Percentiles rank a stretch among this genome's conserved stretches.
Conservation (phyloP, 2,888 invertebrate genomes). For the Heliconius charithonia region DNA sequence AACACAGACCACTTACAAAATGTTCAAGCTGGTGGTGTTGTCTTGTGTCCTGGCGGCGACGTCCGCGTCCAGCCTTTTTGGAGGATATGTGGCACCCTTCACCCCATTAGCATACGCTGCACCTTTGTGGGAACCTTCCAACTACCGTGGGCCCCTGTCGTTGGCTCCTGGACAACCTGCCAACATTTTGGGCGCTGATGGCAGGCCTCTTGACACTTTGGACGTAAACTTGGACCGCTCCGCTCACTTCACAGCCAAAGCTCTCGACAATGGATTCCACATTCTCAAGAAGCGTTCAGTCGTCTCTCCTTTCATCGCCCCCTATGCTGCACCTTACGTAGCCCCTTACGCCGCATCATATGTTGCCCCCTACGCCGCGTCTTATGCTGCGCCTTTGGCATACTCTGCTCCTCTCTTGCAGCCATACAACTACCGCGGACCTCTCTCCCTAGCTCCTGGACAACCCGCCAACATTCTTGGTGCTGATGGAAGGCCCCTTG, state of each 20-base stretch:
- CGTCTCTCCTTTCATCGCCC: slow-evolving; percentile 45
- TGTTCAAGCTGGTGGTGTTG: slow-evolving; percentile 86
- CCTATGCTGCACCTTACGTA: slow-evolving; percentile 19
- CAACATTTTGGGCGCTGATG: slow-evolving; percentile 71
- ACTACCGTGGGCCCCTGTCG: slow-evolving; percentile 74
- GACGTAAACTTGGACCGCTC: slow-evolving; percentile 77
- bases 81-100: slow-evolving; percentile 75
- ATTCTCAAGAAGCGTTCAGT: slow-evolving; percentile 62
- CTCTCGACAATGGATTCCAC: slow-evolving; percentile 62
- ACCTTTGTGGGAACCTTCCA: slow-evolving; percentile 56
- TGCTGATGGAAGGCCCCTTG: slow-evolving; percentile 73
- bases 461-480: slow-evolving; percentile 74
- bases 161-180: slow-evolving; percentile 77
- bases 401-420: slow-evolving; percentile 43
- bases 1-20: slow-evolving; percentile 79
- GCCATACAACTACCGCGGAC: slow-evolving; percentile 64
- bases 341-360: neutral
- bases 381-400: slow-evolving; percentile 15
- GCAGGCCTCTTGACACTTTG: slow-evolving; percentile 75
- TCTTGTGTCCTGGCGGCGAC: slow-evolving; percentile 84
- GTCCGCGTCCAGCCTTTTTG: slow-evolving; percentile 78
- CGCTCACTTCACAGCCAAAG: slow-evolving; percentile 72
- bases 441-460: slow-evolving; percentile 72
- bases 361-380: slow-evolving; percentile 25
- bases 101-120: slow-evolving; percentile 57